Base-by-base conservation (phyloP, 2,113 vertebrate genomes). In the Dinomys branickii region DNA sequence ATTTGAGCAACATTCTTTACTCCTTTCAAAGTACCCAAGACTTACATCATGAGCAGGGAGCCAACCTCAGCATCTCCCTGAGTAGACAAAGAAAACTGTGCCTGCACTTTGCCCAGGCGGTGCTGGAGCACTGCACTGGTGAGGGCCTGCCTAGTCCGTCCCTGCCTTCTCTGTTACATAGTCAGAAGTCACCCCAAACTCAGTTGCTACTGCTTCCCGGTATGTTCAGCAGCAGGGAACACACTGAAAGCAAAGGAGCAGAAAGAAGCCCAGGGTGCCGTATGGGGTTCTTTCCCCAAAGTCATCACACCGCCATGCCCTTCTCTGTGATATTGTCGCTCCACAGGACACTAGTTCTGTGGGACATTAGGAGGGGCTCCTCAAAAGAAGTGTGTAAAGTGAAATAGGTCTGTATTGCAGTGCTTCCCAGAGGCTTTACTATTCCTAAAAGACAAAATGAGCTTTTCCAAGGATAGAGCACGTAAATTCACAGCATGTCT, bases 121-220 rank as follows among this genome's bases (percentile, higher is more conserved):
- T 5, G 24, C 16, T 19, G 63, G n/a, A 13, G 35, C 35, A 28
- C 28, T 0, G 0, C 8, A 20, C 35, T 35, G 10, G 33, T 4
- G 5, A 86, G 33, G 75, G 30, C 58, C 52, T 28, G 17, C 44
- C 0, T 1, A 20, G 28, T 38, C 67, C 61, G 80, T 75, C 11
- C 52, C 41, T 3, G 3, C 9, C 78, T n/a, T 87, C 41, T 75
- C 44, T 50, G 90, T 19, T 26, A 28, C 8, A 47, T 11, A 56
- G 12, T 59, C 20, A 0, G 41, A 92, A 47, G 26, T 38, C 54
- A 84, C 50, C 33, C 77, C 92, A 87, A 38, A 59, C 28, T 50
- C 38, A 73, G 35, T 0, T 71, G 81, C 87, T 75, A 2, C 2
- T 6, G 33, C 85, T 41, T 44, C 73, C 50, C 84, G 65, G 63